Percentiles rank a stretch among this genome's conserved stretches.
These are phyloP conservation scores for Drosophila burlai DNA, from an alignment of 1,140 invertebrate species.

Conservation along the genomic window DNA sequence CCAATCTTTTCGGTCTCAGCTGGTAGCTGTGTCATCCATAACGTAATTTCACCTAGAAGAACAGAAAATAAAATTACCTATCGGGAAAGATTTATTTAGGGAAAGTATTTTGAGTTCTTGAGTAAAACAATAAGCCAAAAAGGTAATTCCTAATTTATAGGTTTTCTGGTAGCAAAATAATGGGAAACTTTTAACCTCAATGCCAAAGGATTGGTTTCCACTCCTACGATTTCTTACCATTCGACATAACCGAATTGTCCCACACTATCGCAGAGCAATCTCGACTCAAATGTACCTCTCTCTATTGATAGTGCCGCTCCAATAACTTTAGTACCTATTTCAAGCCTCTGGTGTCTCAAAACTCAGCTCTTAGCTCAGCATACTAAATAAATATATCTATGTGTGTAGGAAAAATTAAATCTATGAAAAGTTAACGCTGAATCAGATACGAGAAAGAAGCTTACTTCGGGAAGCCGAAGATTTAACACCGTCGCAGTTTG, in stretches of 20 bases:
- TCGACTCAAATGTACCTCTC: constrained; percentile 62
- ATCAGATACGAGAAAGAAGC: neutral
- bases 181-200: neutral
- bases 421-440: constrained; percentile 2
- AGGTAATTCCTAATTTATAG: neutral
- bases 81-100: neutral
- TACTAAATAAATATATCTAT: constrained; percentile 1
- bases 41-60: neutral
- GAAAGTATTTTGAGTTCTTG: neutral
- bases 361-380: constrained; percentile 9
- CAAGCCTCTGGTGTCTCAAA: constrained; percentile 32
- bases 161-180: too few species aligned
- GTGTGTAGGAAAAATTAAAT: constrained; percentile 2
- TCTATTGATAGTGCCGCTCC: constrained; percentile 31
- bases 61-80: neutral
- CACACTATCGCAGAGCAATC: constrained; percentile 5
- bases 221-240: neutral
- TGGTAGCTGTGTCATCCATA: neutral
- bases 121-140: neutral
- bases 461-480: neutral
- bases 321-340: constrained; percentile 60
- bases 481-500: neutral
- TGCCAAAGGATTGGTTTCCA: neutral
- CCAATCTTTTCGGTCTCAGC: neutral
- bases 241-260: constrained; percentile 15